Base-by-base conservation (phyloP, 2,797 vertebrate genomes). In the Urocyon cinereoargenteus region DNA sequence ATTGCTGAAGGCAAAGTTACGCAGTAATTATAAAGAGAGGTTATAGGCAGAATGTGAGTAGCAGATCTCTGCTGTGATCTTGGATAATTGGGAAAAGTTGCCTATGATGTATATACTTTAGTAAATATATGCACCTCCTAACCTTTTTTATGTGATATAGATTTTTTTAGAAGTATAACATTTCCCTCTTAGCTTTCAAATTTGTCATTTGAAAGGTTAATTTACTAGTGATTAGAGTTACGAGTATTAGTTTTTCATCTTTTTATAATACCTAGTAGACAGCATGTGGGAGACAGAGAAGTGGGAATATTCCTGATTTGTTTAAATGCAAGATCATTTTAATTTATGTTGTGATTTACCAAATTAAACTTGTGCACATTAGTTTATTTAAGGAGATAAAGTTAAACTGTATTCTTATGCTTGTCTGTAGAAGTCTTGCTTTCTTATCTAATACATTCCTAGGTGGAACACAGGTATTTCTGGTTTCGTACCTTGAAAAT, bases 391-490 rank as follows among this genome's bases (percentile, higher is more conserved):
- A 94, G 57, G 51, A 81, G 55, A 36, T 51, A 57, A 92, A 88
- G 26, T 72, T 78, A 62, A 86, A 85, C n/a, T 36, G 1, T 77
- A 73, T 84, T 86, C 5, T 92, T 78, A 13, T 16, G 22, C 7
- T 96, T 95, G 55, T 49, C 31, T 79, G 51, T 88, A n/a, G 45
- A 84, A 79, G 21, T 79, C 22, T 86, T 4, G 3, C 49, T 91
- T 83, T 92, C 75, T 87, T 87, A 26, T n/a, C 1, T 51, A 72
- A 62, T 70, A 36, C 24, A 55, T 90, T 85, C 11, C 62, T 70
- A 57, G 77, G 12, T 88, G 45, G 96, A 93, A 85, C 13, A 40
- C 83, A 2, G 53, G 87, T 84, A 40, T 90, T 94, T 91, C 73
- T 51, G 34, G 51, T 75, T 95, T 84, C 84, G 9, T 95, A 8